These are phyloP conservation scores for Elmis aenea DNA, from an alignment of 2,888 invertebrate genomes.

Conservation along the genomic window DNA sequence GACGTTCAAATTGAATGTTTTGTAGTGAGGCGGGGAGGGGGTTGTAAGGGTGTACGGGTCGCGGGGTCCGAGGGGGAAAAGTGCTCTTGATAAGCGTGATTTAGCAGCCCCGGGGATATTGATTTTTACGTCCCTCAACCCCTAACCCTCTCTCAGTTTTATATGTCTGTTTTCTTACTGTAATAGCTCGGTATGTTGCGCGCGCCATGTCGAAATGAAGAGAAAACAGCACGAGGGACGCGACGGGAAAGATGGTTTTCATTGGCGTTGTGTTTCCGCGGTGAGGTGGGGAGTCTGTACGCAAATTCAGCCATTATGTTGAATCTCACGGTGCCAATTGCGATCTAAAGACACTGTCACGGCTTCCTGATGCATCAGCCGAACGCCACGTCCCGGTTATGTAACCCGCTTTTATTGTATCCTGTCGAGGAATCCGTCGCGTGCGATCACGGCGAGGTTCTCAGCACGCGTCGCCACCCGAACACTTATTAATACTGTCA, in stretches of 20 bases:
- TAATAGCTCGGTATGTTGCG: constrained; percentile 51
- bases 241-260: constrained; percentile 42
- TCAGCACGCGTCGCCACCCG: constrained; percentile 1
- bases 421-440: constrained; percentile 8
- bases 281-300: constrained; percentile 35
- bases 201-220: constrained; percentile 47
- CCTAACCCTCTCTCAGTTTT: constrained; percentile 49
- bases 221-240: constrained; percentile 43
- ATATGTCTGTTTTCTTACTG: constrained; percentile 55
- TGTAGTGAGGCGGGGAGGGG: constrained; percentile 46
- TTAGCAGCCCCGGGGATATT: constrained; percentile 70
- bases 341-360: constrained; percentile 19
- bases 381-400: constrained; percentile 8
- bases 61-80: constrained; percentile 40
- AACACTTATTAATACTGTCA: constrained; percentile 15
- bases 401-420: constrained; percentile 11
- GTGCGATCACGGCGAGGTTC: constrained; percentile 10
- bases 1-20: constrained; percentile 58
- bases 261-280: constrained; percentile 47
- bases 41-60: constrained; percentile 26
- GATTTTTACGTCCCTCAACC: constrained; percentile 50
- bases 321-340: constrained; percentile 37
- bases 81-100: constrained; percentile 61
- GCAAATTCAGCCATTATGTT: constrained; percentile 47
- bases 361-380: constrained; percentile 18